Conservation (phyloP, 2,113 vertebrate species). For the Tauraco erythrolophus region DNA sequence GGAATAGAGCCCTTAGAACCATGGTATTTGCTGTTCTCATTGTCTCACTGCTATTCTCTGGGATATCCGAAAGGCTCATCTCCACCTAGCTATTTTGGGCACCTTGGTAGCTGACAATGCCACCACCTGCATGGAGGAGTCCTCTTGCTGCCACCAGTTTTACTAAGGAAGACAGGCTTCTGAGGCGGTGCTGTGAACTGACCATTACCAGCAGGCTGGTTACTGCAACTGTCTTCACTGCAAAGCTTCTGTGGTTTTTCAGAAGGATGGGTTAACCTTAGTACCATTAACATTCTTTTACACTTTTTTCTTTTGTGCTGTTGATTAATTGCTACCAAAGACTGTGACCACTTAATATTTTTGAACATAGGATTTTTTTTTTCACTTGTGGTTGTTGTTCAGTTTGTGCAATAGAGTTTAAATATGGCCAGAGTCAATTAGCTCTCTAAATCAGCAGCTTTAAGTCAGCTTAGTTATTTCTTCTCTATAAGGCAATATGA, state of each 20-base stretch:
- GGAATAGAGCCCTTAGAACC: not conserved
- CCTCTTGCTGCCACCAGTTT: not conserved
- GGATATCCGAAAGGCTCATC: not conserved
- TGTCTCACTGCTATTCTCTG: not conserved
- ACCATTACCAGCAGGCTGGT: not conserved
- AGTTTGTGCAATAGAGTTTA: not conserved
- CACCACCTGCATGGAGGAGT: not conserved
- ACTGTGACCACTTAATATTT: not conserved
- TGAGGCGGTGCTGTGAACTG: not conserved
- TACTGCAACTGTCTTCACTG: not conserved
- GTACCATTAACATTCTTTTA: not conserved
- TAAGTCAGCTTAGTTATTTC: not conserved
- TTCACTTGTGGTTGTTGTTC: not conserved
- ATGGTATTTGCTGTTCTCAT: not conserved
- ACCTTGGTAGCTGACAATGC: not conserved
- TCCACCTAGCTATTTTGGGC: not conserved
- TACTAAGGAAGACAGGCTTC: not conserved
- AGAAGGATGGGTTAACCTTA: not conserved
- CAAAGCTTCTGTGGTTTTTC: not conserved
- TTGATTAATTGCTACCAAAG: not conserved
- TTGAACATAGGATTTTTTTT: not conserved
- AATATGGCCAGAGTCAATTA: not conserved
- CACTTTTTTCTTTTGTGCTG: not conserved
- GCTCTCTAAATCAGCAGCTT: not conserved
- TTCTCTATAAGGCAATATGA: not conserved